Evolutionary conservation across 2,113 vertebrate species (phyloP), one percentile per base, ranked within the genome.

Genomic region (Machaerirhynchus nigripectus): DNA sequence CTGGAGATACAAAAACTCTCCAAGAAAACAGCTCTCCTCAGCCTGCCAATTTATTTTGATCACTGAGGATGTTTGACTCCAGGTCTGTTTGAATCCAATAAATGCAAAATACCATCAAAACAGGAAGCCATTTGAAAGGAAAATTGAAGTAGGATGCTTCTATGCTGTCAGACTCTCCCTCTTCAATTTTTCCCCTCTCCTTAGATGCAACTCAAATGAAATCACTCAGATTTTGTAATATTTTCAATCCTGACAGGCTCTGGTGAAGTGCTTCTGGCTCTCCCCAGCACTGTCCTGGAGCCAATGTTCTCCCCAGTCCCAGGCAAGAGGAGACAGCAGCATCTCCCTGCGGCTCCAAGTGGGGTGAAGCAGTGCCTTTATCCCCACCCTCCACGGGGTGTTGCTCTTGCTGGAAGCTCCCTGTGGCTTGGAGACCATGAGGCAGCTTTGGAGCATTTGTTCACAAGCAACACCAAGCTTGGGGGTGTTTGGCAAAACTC

Each of bases 61-160:
- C 76, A 67, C 39, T 6, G 18, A 44, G 57, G 39, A 67, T 76
- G 42, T 79, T 44, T 71, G 84, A 80, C 63, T 92, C 68, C 49
- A 46, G 55, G 39, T 76, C 77, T 87, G 68, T n/a, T 26, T 63
- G 85, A 89, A 91, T 53, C 73, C 68, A 91, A 23, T 85, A 90
- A 94, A 70, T 50, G 87, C 9, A 55, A 78, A 89, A 82, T 30
- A 40, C 28, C 31, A 55, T 27, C 40, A 47, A 90, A 84, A 70
- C 5, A 65, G 46, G 23, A 87, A 60, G 50, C 30, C 3, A 65
- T 84, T 52, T 84, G 78, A 70, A 87, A 91, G 61, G 57, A 83
- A 96, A 91, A 95, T 63, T 57, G 61, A 83, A 79, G 14, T 11
- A 49, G 52, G 70, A 39, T 57, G 40, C 37, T 77, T 64, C 59